A percentile compares a stretch with the other conserved stretches of the same genome.
phyloP scores from a whole-genome alignment of 2,888 invertebrate genomes.

The Yponomeuta evonymella region DNA sequence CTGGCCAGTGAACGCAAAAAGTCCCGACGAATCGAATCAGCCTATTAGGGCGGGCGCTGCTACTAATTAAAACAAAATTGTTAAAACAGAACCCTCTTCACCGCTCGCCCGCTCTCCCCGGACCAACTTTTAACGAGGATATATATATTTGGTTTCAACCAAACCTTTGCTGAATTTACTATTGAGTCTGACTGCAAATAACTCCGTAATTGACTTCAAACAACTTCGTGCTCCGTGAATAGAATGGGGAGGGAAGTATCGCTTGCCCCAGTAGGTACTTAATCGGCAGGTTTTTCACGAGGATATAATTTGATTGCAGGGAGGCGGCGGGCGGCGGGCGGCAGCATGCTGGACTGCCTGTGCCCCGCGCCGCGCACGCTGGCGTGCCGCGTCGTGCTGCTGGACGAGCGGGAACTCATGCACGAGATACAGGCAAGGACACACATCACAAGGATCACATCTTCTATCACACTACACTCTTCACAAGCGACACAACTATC shows the following conservation, averaged over 20 bases:
- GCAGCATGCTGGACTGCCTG: constrained; percentile 71
- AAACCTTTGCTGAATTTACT: constrained; percentile 74
- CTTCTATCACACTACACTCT: background rate
- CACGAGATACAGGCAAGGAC: constrained; percentile 90
- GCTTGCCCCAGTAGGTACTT: constrained; percentile 19
- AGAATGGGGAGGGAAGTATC: constrained; percentile 42
- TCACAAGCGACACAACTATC: too few relatives aligned
- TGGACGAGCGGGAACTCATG: constrained; percentile 92
- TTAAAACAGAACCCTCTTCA: constrained; percentile 58
- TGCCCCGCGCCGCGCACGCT: constrained; percentile 78
- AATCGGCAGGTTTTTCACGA: background rate
- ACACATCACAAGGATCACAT: too few relatives aligned
- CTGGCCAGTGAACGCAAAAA: constrained; percentile 32
- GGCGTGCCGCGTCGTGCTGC: constrained; percentile 89
- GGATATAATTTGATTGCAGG: constrained; percentile 13
- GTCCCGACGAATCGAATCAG: constrained; percentile 52
- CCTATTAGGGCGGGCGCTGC: constrained; percentile 58
- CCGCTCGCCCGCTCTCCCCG: constrained; percentile 47
- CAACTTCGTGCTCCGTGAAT: constrained; percentile 58
- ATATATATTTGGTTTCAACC: constrained; percentile 70
- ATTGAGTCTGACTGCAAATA: constrained; percentile 73
- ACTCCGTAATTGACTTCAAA: constrained; percentile 73
- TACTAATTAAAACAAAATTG: constrained; percentile 75
- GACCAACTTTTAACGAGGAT: constrained; percentile 76
- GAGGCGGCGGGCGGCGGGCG: constrained; percentile 25